Base-by-base conservation (phyloP, 2,888 invertebrate genomes). In the Gastracanthus pulcherrimus region DNA sequence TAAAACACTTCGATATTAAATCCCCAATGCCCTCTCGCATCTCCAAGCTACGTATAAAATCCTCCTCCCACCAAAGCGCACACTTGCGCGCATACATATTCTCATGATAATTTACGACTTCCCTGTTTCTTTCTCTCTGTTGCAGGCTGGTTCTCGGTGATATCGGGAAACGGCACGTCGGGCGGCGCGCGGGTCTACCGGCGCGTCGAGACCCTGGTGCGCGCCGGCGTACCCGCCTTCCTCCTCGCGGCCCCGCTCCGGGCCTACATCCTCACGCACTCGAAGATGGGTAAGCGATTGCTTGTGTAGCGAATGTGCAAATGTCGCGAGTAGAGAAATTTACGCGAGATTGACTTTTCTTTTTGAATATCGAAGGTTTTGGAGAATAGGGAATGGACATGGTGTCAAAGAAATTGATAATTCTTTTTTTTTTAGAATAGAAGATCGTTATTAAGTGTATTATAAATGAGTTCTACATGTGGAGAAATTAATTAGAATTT, bases 101-200 rank as follows among this genome's bases (percentile, higher is more conserved):
- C 19, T 55, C 23, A 26, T 26, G 6, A 60, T 16, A 72, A 72
- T 72, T 78, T 80, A 72, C 36, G 41, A 71, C 70, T 55, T 71
- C 55, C 70, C 36, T 19, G 23, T 45, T 36, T 80, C 79, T 16
- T 41, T 62, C 60, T 62, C 71, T 83, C 60, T 72, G 76, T 90
- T 89, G 34, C 87, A 92, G 92, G 92, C 80, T 92, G 92, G 92
- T 92, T 92, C 86, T 92, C 92, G 81, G 91, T 92, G 83, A 91
- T 92, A 87, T 91, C 92, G 74, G 92, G 92, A 83, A 90, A 87
- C 72, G 89, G 89, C 76, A 83, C 88, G 51, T 88, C 88, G 82
- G 90, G 89, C 29, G 89, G 87, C 67, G 91, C 91, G n/a, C 87
- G 90, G 76, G 89, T 91, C 76, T 91, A 91, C 84, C 88, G 91